Base-by-base conservation (phyloP, 2,888 invertebrate species). In the Acronicta aceris region DNA sequence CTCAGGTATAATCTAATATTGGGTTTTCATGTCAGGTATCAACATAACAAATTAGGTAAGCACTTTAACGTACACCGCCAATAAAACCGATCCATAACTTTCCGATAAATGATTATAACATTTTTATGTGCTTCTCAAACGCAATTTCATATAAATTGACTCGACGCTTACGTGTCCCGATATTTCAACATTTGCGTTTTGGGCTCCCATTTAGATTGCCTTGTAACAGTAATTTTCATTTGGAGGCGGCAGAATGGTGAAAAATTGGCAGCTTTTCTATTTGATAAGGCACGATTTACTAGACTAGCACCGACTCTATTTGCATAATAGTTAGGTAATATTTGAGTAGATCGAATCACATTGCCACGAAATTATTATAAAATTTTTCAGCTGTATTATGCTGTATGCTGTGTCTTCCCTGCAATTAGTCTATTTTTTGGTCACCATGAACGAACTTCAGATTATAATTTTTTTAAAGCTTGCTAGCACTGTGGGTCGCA, bases 171-270 rank as follows among this genome's bases (percentile, higher is more conserved):
- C 42, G 33, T 63, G 12, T 25, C 17, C 15, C 50, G 8, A 68
- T 68, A 63, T 59, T 76, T 53, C 60, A 62, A 57, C 48, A 17
- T 59, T 62, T 38, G 30, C 52, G 56, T 64, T 64, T 38, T 30
- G 6, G 52, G 25, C 30, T 42, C 61, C 64, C 61, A 68, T 68
- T 68, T 76, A 57, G 50, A 57, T 76, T 36, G 25, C 33, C 30
- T 10, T 45, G 50, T 38, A 50, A 56, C 42, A 46, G 51, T 58
- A 69, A 72, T 72, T 76, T 68, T 59, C 49, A 64, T 63, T 74
- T 59, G 40, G 45, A 21, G 60, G 41, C 52, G 45, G 46, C 45
- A 48, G 12, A 68, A 68, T 52, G 46, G 51, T 50, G 55, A 15
- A 5, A 55, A 74, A 61, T 76, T 59, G 59, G 58, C 56, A 68